Evolutionary conservation across 2,113 vertebrate species (phyloP).

Genomic region (Scytalopus superciliaris): DNA sequence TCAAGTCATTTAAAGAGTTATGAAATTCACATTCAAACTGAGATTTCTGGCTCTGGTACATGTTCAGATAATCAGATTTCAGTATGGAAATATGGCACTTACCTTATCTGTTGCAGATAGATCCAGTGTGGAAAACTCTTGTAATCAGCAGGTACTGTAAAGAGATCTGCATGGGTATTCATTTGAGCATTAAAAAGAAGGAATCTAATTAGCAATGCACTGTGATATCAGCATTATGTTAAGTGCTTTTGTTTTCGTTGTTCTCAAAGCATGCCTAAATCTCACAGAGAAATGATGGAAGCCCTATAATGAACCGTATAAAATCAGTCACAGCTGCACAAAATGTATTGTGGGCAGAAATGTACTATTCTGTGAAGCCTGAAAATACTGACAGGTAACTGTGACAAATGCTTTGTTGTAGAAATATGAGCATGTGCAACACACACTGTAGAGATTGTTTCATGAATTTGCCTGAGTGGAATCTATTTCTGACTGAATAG

Average conservation of each 20-base stretch:
- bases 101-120: not conserved
- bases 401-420: not conserved
- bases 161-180: not conserved
- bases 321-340: not conserved
- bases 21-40: not conserved
- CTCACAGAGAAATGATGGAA: not conserved
- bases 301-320: rapidly evolving
- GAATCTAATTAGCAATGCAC: not conserved
- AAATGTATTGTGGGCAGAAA: not conserved
- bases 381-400: not conserved
- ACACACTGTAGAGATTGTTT: not conserved
- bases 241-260: not conserved
- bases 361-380: not conserved
- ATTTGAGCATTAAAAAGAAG: not conserved
- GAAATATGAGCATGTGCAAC: not conserved
- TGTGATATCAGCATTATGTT: not conserved
- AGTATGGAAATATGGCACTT: not conserved
- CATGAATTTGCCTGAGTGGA: not conserved
- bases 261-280: not conserved
- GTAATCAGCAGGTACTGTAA: not conserved
- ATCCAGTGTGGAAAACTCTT: not conserved
- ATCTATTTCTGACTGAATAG: not conserved
- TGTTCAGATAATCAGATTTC: not conserved
- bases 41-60: not conserved
- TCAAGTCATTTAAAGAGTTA: not conserved